Evolutionary conservation across 2,888 invertebrate species (phyloP).

Genomic region (Abrostola triplasia): DNA sequence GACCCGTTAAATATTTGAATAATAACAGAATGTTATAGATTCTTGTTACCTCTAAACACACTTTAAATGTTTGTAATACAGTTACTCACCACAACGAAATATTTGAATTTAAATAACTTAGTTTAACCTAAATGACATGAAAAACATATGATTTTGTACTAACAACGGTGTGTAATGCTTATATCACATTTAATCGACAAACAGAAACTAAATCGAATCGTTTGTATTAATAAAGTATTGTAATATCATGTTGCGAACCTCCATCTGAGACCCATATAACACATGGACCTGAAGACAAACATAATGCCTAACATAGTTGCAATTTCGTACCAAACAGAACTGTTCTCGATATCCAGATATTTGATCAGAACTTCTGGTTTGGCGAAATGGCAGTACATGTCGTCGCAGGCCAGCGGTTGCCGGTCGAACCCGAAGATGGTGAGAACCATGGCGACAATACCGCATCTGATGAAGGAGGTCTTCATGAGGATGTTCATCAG

Average conservation of each 20-base stretch:
- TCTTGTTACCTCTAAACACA: neutral
- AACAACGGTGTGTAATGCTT: conserved; percentile 42
- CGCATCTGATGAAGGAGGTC: conserved; percentile 90
- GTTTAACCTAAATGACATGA: conserved; percentile 28
- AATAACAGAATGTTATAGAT: conserved; percentile 15
- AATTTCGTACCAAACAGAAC: conserved; percentile 89
- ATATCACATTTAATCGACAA: conserved; percentile 37
- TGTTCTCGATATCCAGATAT: conserved; percentile 88
- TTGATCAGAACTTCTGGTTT: conserved; percentile 89
- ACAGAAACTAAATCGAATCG: neutral
- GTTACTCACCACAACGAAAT: conserved; percentile 3
- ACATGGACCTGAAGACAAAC: conserved; percentile 87
- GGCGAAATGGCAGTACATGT: conserved; percentile 90
- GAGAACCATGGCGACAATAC: conserved; percentile 89
- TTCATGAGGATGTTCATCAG: conserved; percentile 90
- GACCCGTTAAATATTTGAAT: conserved; percentile 10
- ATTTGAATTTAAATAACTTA: conserved; percentile 17
- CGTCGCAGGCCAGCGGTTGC: conserved; percentile 86
- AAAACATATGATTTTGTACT: conserved; percentile 49
- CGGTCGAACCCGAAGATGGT: conserved; percentile 90
- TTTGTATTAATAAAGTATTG: neutral
- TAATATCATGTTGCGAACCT: conserved; percentile 83
- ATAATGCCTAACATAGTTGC: conserved; percentile 84
- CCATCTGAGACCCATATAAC: conserved; percentile 88
- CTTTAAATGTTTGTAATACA: neutral